A percentile compares a stretch with the other conserved stretches of the same genome.
Evolutionary conservation across 2,888 invertebrate species (phyloP).

Genomic region (Limnephilus lunatus): DNA sequence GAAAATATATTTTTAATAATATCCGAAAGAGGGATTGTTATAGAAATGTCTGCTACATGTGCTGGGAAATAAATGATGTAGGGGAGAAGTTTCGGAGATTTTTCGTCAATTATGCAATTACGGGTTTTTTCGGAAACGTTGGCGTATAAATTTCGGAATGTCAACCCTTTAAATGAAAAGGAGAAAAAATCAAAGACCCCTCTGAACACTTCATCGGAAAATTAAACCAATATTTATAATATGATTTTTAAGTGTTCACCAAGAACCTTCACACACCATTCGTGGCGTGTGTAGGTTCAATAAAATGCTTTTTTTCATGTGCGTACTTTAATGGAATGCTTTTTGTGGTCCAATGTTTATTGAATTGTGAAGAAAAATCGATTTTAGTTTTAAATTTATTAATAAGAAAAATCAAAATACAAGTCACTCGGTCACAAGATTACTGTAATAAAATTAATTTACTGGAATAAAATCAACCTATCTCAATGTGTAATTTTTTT

Average conservation of each 20-base stretch:
- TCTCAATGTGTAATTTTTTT: too few species aligned
- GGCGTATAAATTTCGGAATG: not conserved
- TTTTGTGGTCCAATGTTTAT: too few species aligned
- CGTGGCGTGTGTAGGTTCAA: not conserved
- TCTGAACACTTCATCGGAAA: not conserved
- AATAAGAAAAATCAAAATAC: too few species aligned
- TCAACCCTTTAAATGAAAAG: not conserved
- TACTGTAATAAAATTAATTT: too few species aligned
- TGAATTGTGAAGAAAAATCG: too few species aligned
- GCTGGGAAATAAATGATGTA: constrained; percentile 17
- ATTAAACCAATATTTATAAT: not conserved
- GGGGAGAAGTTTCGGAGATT: not conserved
- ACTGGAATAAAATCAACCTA: too few species aligned
- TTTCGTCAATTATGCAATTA: constrained; percentile 2
- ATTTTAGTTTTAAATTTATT: too few species aligned
- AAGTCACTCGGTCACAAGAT: too few species aligned
- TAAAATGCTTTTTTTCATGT: not conserved
- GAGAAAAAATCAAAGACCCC: not conserved
- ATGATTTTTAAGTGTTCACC: not conserved
- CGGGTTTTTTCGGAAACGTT: not conserved
- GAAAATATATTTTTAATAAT: constrained; percentile 15
- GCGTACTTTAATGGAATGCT: too few species aligned
- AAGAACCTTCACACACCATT: too few species aligned
- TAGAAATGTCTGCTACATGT: constrained; percentile 17
- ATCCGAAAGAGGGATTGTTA: not conserved